Base-by-base conservation (phyloP, 2,797 vertebrate genomes). In the Hippoglossus hippoglossus region DNA sequence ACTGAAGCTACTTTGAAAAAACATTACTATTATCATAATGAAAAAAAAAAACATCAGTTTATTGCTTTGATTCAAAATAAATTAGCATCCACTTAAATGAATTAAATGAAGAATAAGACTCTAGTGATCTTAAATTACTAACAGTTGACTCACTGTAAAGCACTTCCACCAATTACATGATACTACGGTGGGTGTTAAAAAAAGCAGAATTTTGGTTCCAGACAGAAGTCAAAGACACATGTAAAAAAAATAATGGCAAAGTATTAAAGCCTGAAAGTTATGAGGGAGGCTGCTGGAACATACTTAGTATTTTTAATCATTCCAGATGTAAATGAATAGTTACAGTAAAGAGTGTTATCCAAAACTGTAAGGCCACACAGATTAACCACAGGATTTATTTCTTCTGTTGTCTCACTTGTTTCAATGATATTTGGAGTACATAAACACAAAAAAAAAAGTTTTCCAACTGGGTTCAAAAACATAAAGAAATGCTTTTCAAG, bases 401-500 rank as follows among this genome's bases (percentile, higher is more conserved):
- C 28, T 61, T 61, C 49, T 2, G 22, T 31, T 31, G 68, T 67
- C 15, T 50, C 75, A 9, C 24, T 68, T 4, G 51, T 55, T 50
- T 60, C 18, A 68, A 22, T 49, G 50, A 80, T 50, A 72, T 41
- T 25, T 68, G 52, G 6, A 7, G 60, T 36, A 68, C 41, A 77
- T 25, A 66, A 36, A 76, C 15, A 25, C 8, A 18, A 53, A 16
- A 16, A 59, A 47, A 4, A 67, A 16, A 2, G 6, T 36, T 66
- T 11, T 16, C n/a, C 16, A 18, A 63, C 44, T 18, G 44, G 18
- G 18, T 70, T 52, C 62, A 55, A 51, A 16, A 34, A 57, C 41
- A 28, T 6, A 31, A 58, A 70, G 22, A 84, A 79, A 84, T 70
- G 56, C n/a, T 71, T 79, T 28, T 46, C 34, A 31, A 63, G 66